These are phyloP conservation scores for Epizoanthus stellaris DNA, from an alignment of 92 coral and sea anemone species.

Conservation along the genomic window DNA sequence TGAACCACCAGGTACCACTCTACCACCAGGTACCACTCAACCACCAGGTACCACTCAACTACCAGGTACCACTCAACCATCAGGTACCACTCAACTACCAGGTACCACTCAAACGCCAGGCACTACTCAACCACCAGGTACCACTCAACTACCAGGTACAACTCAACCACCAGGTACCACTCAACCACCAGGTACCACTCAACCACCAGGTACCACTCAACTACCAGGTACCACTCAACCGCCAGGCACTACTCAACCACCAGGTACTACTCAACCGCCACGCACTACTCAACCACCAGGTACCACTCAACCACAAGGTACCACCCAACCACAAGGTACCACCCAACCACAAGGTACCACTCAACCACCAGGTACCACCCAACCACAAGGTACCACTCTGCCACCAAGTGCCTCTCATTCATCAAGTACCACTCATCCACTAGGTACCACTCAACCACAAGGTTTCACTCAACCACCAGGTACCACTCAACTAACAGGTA, in stretches of 20 bases:
- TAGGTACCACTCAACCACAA: neutral
- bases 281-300: neutral
- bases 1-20: constrained; percentile 11
- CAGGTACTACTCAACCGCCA: neutral
- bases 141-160: constrained; percentile 7
- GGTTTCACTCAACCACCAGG: neutral
- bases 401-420: no score
- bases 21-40: neutral
- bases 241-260: neutral
- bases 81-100: constrained; percentile 3
- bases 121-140: constrained; percentile 11
- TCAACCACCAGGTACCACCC: no score
- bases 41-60: neutral
- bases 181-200: neutral
- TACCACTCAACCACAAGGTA: no score
- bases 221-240: neutral
- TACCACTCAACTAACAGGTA: constrained; percentile 5
- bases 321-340: neutral
- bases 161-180: neutral
- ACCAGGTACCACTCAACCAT: neutral
- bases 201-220: neutral
- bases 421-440: neutral
- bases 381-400: no score
- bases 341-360: no score
- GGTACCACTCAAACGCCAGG: neutral